Evolutionary conservation across 2,888 invertebrate genomes (phyloP), one percentile per base, ranked within the genome.

Genomic region (Dermolepida albohirtum): DNA sequence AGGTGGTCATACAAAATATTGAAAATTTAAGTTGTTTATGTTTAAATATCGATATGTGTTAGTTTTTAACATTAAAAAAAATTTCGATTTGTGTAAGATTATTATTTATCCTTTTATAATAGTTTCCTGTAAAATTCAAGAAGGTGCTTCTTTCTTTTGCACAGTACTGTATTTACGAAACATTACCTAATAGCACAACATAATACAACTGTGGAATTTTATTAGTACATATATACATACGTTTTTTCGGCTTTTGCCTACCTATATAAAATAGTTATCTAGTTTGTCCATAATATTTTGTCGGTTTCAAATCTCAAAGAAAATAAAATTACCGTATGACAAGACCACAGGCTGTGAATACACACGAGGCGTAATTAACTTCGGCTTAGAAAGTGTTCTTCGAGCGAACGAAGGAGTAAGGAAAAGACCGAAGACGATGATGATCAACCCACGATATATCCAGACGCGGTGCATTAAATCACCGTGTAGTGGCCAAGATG

Each of bases 311-410:
- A 44, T 27, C 57, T 57, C 57, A 44, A 57, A 44, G 57, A 57
- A 57, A 57, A 57, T 43, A 57, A 57, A 43, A 57, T 57, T 41
- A 57, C 57, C 41, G 27, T 57, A 57, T 44, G 57, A 57, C 57
- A 57, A 57, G 57, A 57, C 57, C 57, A 57, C 57, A 57, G 57
- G 57, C 57, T 57, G 57, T 57, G 57, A 57, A 57, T 57, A 57
- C 57, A 57, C 57, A 43, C 57, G 57, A 57, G 57, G 41, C 57
- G 27, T 57, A 57, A 57, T 57, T 57, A 57, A 57, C 57, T 22
- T 57, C 57, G 44, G 44, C 44, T 57, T 44, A 44, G 57, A 57
- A 22, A 57, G 57, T 57, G 57, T 44, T 57, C 43, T 44, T 27
- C 12, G 17, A 41, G 10, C 52, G 55, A 47, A 27, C 17, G 55